phyloP scores from a whole-genome alignment of 2,888 invertebrate species.

The Baccha elongata region DNA sequence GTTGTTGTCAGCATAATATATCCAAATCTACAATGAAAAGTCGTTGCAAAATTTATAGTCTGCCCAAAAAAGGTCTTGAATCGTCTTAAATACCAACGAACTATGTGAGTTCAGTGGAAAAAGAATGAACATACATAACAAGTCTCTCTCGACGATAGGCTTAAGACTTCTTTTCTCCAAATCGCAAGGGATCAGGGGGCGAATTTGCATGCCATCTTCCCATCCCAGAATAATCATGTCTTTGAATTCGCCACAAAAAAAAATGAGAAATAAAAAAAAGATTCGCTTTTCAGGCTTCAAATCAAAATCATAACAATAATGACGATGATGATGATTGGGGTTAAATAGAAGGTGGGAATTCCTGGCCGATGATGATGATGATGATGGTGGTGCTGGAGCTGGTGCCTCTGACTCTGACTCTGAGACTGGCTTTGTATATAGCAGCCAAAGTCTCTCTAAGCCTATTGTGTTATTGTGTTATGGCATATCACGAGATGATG shows the following conservation, averaged over 20 bases:
- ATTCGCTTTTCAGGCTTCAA: constrained; percentile 61
- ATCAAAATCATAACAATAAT: constrained; percentile 69
- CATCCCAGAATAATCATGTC: constrained; percentile 29
- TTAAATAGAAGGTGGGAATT: constrained; percentile 72
- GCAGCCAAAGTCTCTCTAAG: neutral
- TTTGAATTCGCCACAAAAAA: constrained; percentile 1
- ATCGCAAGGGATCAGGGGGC: neutral
- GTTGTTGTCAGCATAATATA: constrained; percentile 22
- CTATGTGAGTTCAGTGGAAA: constrained; percentile 5
- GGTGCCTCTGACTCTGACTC: constrained; percentile 20
- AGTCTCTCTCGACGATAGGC: constrained; percentile 43
- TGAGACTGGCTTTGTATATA: constrained; percentile 27
- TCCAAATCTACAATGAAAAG: constrained; percentile 19
- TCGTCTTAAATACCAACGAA: constrained; percentile 65
- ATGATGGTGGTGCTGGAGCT: constrained; percentile 1
- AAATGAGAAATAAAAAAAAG: neutral
- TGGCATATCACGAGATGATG: constrained; percentile 73
- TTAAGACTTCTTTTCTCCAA: neutral
- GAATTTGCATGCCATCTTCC: constrained; percentile 52
- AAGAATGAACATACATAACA: constrained; percentile 6
- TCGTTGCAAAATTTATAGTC: constrained; percentile 63
- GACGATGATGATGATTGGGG: constrained; percentile 72
- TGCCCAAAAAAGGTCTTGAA: constrained; percentile 71
- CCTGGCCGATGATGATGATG: constrained; percentile 22
- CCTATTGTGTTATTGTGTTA: constrained; percentile 43